Conservation (phyloP, 2,888 invertebrate species). For the Brachyptera putata region DNA sequence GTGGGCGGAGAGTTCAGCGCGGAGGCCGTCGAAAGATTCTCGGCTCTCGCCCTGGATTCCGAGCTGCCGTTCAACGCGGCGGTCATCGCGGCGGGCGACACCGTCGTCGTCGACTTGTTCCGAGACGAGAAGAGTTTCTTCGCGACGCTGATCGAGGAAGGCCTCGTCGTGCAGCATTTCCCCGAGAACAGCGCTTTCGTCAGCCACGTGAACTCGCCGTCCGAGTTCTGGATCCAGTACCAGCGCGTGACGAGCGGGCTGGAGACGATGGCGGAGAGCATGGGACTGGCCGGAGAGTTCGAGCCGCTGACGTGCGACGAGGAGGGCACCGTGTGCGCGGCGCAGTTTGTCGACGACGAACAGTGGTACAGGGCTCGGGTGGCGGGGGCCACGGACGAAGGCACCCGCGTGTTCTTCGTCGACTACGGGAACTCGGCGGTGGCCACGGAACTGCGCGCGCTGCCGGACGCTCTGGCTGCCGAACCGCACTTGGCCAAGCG, state of each 20-base stretch:
- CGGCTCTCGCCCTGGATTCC: constrained; percentile 36
- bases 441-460: constrained; percentile 54
- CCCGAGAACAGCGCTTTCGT: constrained; percentile 52
- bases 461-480: constrained; percentile 56
- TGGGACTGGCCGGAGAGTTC: constrained; percentile 54
- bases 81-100: constrained; percentile 41
- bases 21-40: constrained; percentile 55
- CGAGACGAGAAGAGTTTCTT: constrained; percentile 40
- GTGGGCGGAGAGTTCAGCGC: constrained; percentile 62
- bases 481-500: constrained; percentile 58
- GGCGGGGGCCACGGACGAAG: constrained; percentile 50
- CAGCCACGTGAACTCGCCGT: constrained; percentile 61
- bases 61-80: constrained; percentile 35
- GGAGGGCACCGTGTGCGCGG: constrained; percentile 58
- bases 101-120: constrained; percentile 45
- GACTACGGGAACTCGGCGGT: constrained; percentile 67
- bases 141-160: constrained; percentile 38
- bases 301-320: constrained; percentile 47
- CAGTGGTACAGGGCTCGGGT: constrained; percentile 66
- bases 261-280: constrained; percentile 56
- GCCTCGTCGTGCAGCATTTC: constrained; percentile 36
- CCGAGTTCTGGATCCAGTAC: constrained; percentile 70
- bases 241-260: constrained; percentile 58
- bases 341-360: constrained; percentile 60
- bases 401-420: constrained; percentile 59